Conservation (phyloP, 2,797 vertebrate genomes). For the Notolepis coatsorum region DNA sequence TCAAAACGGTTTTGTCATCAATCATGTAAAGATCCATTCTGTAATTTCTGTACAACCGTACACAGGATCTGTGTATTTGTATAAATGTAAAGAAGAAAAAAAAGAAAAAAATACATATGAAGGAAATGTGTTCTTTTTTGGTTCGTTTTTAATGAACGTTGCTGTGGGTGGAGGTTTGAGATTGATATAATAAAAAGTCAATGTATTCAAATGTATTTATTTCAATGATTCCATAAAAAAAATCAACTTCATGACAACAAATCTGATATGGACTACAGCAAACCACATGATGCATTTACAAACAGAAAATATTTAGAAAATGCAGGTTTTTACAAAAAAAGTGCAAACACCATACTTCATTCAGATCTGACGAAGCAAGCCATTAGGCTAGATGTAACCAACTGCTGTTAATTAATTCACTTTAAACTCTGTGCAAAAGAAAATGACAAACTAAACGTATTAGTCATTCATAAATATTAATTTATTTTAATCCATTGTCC, state of each 20-base stretch:
- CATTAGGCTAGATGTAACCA: too few species aligned
- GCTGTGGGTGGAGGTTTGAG: slow-evolving; percentile 78
- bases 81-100: slow-evolving; percentile 93
- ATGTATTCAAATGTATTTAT: slow-evolving; percentile 55
- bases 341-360: too few species aligned
- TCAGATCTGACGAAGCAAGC: too few species aligned
- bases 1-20: slow-evolving; percentile 81
- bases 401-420: neutral
- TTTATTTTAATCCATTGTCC: too few species aligned
- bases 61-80: slow-evolving; percentile 91
- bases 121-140: slow-evolving; percentile 87
- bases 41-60: slow-evolving; percentile 85
- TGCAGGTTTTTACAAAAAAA: slow-evolving; percentile 22
- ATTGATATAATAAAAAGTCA: slow-evolving; percentile 82
- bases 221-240: neutral
- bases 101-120: slow-evolving; percentile 82
- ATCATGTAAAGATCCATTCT: slow-evolving; percentile 81
- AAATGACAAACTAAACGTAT: too few species aligned
- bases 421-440: slow-evolving; percentile 3
- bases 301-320: neutral
- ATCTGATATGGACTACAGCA: neutral
- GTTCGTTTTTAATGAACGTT: slow-evolving; percentile 94
- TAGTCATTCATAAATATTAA: too few species aligned
- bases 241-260: neutral
- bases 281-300: slow-evolving; percentile 17